These are phyloP conservation scores for Clarias magur DNA, from an alignment of 2,113 vertebrate genomes.

Conservation along the genomic window DNA sequence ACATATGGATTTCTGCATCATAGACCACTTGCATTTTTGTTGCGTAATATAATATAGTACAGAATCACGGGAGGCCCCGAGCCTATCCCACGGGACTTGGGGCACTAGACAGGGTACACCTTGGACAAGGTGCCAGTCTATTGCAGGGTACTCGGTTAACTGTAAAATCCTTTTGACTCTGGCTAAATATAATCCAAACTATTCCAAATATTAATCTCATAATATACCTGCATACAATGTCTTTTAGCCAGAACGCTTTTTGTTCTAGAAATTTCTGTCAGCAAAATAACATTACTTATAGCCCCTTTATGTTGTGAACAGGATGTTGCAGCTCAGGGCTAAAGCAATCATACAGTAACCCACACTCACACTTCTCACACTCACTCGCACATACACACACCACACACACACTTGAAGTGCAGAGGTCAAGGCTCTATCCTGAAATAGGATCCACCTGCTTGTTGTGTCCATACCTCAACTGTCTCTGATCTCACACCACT, in stretches of 20 bases:
- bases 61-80: background rate
- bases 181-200: too few species aligned
- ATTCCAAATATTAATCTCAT: too few species aligned
- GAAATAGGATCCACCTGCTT: conserved; percentile 71
- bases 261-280: background rate
- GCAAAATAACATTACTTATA: background rate
- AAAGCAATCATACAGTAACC: background rate
- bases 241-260: background rate
- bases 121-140: too few species aligned
- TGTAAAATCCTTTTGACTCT: too few species aligned
- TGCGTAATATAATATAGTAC: background rate
- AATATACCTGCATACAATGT: background rate
- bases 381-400: background rate
- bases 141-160: too few species aligned
- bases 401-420: conserved; percentile 30
- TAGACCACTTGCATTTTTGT: background rate
- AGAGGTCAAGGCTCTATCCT: conserved; percentile 67
- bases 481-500: conserved; percentile 61
- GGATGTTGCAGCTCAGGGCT: conserved; percentile 7
- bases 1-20: background rate
- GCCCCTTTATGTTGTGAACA: background rate
- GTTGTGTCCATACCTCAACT: conserved; percentile 59
- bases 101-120: too few species aligned
- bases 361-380: conserved; percentile 19
- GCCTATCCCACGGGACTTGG: too few species aligned